Percentiles rank a stretch among this genome's conserved stretches.
These are phyloP conservation scores for Dunckerocampus dactyliophorus DNA, from an alignment of 2,113 vertebrate species.

Conservation along the genomic window DNA sequence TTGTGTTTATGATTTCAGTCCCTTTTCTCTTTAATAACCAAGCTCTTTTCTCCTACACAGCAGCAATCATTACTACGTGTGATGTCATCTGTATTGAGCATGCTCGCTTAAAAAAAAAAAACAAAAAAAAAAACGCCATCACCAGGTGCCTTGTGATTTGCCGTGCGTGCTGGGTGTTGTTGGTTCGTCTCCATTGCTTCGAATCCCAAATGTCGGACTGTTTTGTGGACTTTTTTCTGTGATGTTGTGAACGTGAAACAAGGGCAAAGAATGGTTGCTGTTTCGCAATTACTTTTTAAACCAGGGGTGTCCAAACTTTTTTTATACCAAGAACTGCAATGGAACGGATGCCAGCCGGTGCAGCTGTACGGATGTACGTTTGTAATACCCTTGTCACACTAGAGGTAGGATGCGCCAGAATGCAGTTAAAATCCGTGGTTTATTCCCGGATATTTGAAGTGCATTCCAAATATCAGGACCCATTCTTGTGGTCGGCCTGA, in stretches of 20 bases:
- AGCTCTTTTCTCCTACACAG: slow-evolving; percentile 66
- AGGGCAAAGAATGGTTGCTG: slow-evolving; percentile 28
- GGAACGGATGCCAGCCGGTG: too few relatives aligned
- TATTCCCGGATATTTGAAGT: too few relatives aligned
- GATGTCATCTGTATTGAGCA: slow-evolving; percentile 61
- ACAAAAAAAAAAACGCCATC: slow-evolving; percentile 37
- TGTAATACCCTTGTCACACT: too few relatives aligned
- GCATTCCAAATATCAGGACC: too few relatives aligned
- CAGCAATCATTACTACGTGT: slow-evolving; percentile 61
- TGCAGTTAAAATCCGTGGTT: too few relatives aligned
- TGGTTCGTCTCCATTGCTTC: slow-evolving; percentile 55
- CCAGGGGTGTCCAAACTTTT: background rate
- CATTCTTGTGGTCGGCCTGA: too few relatives aligned
- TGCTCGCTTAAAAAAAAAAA: slow-evolving; percentile 46
- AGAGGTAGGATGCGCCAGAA: too few relatives aligned
- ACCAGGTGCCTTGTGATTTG: slow-evolving; percentile 58
- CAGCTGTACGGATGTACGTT: too few relatives aligned
- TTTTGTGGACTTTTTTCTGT: slow-evolving; percentile 44
- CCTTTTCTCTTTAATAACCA: slow-evolving; percentile 53
- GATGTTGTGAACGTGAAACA: slow-evolving; percentile 34
- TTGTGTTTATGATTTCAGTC: slow-evolving; percentile 31
- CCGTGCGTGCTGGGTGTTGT: slow-evolving; percentile 59
- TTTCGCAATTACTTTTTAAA: slow-evolving; percentile 6
- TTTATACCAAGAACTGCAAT: too few relatives aligned
- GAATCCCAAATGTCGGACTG: slow-evolving; percentile 26